Evolutionary conservation across 2,888 invertebrate species (phyloP).

Genomic region (Amphipoea oculea): DNA sequence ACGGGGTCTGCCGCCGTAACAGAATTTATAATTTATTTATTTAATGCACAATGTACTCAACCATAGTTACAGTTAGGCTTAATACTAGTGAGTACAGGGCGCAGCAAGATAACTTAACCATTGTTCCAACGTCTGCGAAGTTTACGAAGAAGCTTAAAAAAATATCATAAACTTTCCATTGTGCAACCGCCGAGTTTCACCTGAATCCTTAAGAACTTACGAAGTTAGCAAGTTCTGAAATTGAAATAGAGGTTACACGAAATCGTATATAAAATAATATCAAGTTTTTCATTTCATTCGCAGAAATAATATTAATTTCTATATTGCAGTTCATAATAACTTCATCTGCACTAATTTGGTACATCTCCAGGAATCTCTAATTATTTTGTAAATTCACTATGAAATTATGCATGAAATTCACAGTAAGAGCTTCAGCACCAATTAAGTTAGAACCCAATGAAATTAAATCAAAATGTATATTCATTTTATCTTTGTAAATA

Average conservation of each 20-base stretch:
- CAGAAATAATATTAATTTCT: not conserved
- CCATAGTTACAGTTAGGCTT: too few relatives aligned
- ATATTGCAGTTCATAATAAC: not conserved
- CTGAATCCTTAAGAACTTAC: slow-evolving; percentile 23
- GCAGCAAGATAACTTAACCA: not conserved
- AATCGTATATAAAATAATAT: not conserved
- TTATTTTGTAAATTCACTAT: not conserved
- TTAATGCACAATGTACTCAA: too few relatives aligned
- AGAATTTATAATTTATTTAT: not conserved
- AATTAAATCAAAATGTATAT: not conserved
- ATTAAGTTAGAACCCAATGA: too few relatives aligned
- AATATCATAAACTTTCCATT: slow-evolving; percentile 3
- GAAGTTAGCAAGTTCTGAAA: not conserved
- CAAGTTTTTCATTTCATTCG: not conserved
- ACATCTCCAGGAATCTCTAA: not conserved
- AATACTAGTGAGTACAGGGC: too few relatives aligned
- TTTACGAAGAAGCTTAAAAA: slow-evolving; percentile 10
- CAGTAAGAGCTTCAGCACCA: not conserved
- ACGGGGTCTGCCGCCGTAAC: not conserved
- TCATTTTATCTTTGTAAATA: not conserved
- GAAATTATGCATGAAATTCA: not conserved
- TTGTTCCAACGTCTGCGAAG: slow-evolving; percentile 18
- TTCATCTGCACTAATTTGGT: slow-evolving; percentile 6
- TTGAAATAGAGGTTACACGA: slow-evolving; percentile 3
- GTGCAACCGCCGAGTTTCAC: slow-evolving; percentile 16